These are phyloP conservation scores for Pelobates cultripes DNA, from an alignment of 2,797 vertebrate species.

Conservation along the genomic window DNA sequence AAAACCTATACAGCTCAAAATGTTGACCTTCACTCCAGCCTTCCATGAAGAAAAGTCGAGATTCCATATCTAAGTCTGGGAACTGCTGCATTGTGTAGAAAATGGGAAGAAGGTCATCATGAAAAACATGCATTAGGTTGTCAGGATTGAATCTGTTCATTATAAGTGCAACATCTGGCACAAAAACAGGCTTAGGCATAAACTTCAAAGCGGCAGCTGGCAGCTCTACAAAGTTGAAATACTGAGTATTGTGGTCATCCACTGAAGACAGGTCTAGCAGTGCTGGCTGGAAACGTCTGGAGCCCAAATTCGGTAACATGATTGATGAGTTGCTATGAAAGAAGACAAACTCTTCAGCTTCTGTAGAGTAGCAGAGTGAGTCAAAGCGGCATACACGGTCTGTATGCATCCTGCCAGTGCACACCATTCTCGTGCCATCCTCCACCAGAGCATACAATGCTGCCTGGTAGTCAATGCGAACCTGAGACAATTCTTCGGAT, in stretches of 20 bases:
- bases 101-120: constrained; percentile 92
- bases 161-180: constrained; percentile 92
- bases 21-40: constrained; percentile 91
- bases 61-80: constrained; percentile 84
- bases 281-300: constrained; percentile 93
- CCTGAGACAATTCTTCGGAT: constrained; percentile 82
- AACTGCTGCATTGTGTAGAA: constrained; percentile 97
- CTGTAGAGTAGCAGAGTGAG: constrained; percentile 92
- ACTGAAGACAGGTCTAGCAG: constrained; percentile 94
- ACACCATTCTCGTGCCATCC: constrained; percentile 94
- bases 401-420: constrained; percentile 94
- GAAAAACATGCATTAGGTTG: constrained; percentile 97
- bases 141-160: constrained; percentile 95
- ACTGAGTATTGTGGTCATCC: constrained; percentile 97
- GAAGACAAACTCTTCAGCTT: constrained; percentile 95
- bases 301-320: constrained; percentile 94
- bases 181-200: constrained; percentile 94
- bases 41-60: constrained; percentile 95
- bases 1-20: constrained; percentile 91
- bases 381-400: constrained; percentile 95
- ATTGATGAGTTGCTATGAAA: constrained; percentile 92
- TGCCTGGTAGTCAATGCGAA: constrained; percentile 85
- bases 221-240: constrained; percentile 97
- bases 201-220: constrained; percentile 89
- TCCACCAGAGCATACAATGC: constrained; percentile 88